Evolutionary conservation across 2,888 invertebrate species (phyloP), one percentile per base, ranked within the genome.

Genomic region (Pollenia labialis): DNA sequence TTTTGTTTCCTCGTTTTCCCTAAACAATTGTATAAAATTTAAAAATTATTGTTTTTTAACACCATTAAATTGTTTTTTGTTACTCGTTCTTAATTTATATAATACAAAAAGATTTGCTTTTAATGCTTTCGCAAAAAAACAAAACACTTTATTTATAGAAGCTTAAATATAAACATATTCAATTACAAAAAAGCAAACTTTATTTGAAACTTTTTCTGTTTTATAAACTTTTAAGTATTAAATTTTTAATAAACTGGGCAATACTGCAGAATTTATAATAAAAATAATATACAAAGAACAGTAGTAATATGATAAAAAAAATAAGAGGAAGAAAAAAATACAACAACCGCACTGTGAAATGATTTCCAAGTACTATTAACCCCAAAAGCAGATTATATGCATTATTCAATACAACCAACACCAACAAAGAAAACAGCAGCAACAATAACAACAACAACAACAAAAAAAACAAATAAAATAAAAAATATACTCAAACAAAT

Each of bases 301-400:
- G 46, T 23, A 48, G 50, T 66, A 58, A 56, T 54, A 18, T 18
- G 11, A 52, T 16, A 54, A 66, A 75, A 54, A 44, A 62, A 56
- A 74, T n/a, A n/a, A n/a, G n/a, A n/a, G n/a, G n/a, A n/a, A n/a
- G n/a, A n/a, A n/a, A n/a, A n/a, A n/a, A n/a, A n/a, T n/a, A 54
- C 9, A 84, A 74, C 66, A 80, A 76, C 83, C 80, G 52, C 74
- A 80, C 79, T 83, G 75, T 80, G 80, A 83, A 86, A 83, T 83
- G 64, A 71, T 83, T 81, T 60, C 80, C 80, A 86, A 86, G 80
- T 86, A 86, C 83, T 86, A 83, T 83, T 86, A 83, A 86, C 83
- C 83, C 77, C 76, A 80, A 83, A 83, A 86, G 80, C 80, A 81
- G 86, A 80, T 86, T 76, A 72, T 86, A 83, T 86, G 44, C 76